Evolutionary conservation across 2,797 vertebrate genomes (phyloP).

Genomic region (Spinus olivaceus): DNA sequence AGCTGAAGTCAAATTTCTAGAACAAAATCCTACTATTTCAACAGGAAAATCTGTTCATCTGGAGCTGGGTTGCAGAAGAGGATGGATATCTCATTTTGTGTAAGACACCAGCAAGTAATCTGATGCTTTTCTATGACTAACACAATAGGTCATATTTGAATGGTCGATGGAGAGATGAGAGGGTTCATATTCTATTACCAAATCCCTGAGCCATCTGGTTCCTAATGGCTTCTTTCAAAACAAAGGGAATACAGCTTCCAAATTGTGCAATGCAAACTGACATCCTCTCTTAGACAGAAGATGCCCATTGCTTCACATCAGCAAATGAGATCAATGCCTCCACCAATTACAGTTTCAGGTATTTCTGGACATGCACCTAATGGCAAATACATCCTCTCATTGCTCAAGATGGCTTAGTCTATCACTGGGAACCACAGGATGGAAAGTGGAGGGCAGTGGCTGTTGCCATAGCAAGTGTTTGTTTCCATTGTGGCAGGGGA

Average conservation of each 20-base stretch:
- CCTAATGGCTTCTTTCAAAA: slow-evolving; percentile 66
- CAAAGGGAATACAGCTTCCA: slow-evolving; percentile 35
- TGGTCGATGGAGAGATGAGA: slow-evolving; percentile 40
- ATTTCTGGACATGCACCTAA: not conserved
- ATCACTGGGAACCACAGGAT: not conserved
- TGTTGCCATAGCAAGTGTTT: not conserved
- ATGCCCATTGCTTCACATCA: slow-evolving; percentile 23
- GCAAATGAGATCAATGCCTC: not conserved
- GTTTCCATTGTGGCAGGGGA: not conserved
- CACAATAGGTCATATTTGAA: slow-evolving; percentile 36
- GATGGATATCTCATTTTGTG: not conserved
- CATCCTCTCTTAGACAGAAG: slow-evolving; percentile 21
- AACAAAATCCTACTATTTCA: not conserved
- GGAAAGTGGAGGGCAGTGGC: not conserved
- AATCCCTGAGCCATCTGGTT: slow-evolving; percentile 53
- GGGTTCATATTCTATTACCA: slow-evolving; percentile 54
- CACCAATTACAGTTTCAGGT: slow-evolving; percentile 5
- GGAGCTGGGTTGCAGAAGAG: not conserved
- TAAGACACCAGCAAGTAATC: slow-evolving; percentile 9
- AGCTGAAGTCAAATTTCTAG: not conserved
- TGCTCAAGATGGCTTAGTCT: not conserved
- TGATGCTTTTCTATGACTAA: slow-evolving; percentile 60
- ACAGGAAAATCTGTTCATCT: slow-evolving; percentile 14
- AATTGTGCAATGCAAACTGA: slow-evolving; percentile 48
- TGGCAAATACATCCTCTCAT: not conserved